Percentiles rank a stretch among this genome's conserved stretches.
Evolutionary conservation across 1,140 invertebrate species (phyloP).

Genomic region (Pachyrhynchus sulphureomaculatus): DNA sequence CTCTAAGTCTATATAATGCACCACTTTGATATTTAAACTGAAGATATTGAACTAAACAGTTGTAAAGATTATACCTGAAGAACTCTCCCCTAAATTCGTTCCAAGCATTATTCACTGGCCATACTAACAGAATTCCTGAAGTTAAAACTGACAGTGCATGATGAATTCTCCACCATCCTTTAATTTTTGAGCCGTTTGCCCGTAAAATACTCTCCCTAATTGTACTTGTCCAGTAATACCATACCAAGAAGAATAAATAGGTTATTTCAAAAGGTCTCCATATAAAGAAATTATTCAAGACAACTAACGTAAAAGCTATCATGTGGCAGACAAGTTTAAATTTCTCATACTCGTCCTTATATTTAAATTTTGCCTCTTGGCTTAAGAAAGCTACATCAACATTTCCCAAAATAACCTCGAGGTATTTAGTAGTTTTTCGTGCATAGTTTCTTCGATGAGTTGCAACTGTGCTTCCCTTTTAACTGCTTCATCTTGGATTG

Average conservation of each 20-base stretch:
- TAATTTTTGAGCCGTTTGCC: slow-evolving; percentile 83
- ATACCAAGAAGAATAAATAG: slow-evolving; percentile 94
- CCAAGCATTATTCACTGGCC: slow-evolving; percentile 92
- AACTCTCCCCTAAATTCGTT: slow-evolving; percentile 87
- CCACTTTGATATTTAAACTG: slow-evolving; percentile 92
- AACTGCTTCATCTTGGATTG: slow-evolving; percentile 69
- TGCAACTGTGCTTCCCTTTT: slow-evolving; percentile 74
- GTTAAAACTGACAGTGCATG: slow-evolving; percentile 95
- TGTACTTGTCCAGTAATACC: slow-evolving; percentile 98
- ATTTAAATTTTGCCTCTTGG: slow-evolving; percentile 88
- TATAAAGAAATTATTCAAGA: slow-evolving; percentile 66
- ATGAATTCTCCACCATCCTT: slow-evolving; percentile 98
- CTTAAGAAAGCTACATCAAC: slow-evolving; percentile 94
- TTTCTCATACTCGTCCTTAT: slow-evolving; percentile 97
- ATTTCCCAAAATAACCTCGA: slow-evolving; percentile 78
- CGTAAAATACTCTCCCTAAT: slow-evolving; percentile 97
- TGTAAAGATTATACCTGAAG: slow-evolving; percentile 88
- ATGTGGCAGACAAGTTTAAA: slow-evolving; percentile 93
- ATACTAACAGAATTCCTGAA: slow-evolving; percentile 89
- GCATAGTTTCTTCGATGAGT: slow-evolving; percentile 81
- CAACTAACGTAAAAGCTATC: slow-evolving; percentile 82
- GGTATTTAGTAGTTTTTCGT: slow-evolving; percentile 80
- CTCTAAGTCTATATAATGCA: slow-evolving; percentile 89
- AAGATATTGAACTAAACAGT: slow-evolving; percentile 58
- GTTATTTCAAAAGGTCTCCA: slow-evolving; percentile 84